Evolutionary conservation across 2,113 vertebrate species (phyloP), one percentile per base, ranked within the genome.

Genomic region (Ardeotis arabs): DNA sequence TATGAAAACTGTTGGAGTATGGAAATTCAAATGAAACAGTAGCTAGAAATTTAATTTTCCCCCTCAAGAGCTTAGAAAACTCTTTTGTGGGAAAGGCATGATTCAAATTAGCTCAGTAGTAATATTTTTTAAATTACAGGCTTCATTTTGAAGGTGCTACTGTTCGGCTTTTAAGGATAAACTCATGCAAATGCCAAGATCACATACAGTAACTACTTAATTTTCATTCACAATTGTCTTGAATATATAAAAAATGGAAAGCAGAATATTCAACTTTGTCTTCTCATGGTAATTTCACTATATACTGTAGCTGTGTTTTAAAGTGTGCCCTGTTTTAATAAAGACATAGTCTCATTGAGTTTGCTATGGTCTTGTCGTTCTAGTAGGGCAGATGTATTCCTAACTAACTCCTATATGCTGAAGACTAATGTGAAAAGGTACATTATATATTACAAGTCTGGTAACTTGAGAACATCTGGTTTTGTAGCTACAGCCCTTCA

Each of bases 11-110:
- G 19, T 70, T 78, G 39, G 35, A 81, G 56, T 88, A 95, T 62
- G 66, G 75, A 96, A 96, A 95, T 89, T 60, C 14, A 97, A 95
- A 90, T 88, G 63, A 76, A 92, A 90, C 25, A 60, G 24, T 45
- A 41, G 25, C 6, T 56, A 89, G 27, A 91, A 92, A 90, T 90
- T 86, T 72, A 93, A 92, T 95, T 95, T 94, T 39, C 10, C 22
- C 22, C 35, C 62, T 87, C 50, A 91, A 93, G 85, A 89, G 62
- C 60, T 90, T 81, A 78, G 37, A 60, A 90, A 86, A 75, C 74
- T 73, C 31, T 86, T 95, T 85, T 91, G 33, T 93, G 52, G 4
- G 33, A 89, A 95, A 95, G 35, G 2, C 35, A 63, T 93, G 52
- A 75, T 67, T 94, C 60, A 93, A 84, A 90, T 88, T 83, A 92